These are phyloP conservation scores for Scaptodrosophila lebanonensis DNA, from an alignment of 1,140 invertebrate species.

Conservation along the genomic window DNA sequence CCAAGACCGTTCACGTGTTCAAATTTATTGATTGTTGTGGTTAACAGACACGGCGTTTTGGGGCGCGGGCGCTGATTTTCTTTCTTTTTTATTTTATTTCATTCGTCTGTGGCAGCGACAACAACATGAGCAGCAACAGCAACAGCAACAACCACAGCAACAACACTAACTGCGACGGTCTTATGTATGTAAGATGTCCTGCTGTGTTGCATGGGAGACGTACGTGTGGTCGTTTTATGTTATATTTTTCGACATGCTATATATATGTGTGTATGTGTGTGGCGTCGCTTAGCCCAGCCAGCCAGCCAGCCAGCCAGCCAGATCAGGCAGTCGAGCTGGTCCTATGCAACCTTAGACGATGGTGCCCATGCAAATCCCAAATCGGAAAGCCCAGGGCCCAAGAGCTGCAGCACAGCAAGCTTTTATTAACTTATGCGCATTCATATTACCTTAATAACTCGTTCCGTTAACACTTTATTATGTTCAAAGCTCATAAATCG, in stretches of 20 bases:
- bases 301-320: constrained; percentile 28
- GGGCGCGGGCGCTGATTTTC: too few relatives aligned
- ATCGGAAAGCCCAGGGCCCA: constrained; percentile 2
- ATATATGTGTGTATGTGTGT: too few relatives aligned
- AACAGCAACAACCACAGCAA: too few relatives aligned
- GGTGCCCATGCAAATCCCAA: constrained; percentile 48
- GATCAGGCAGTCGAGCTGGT: constrained; percentile 2
- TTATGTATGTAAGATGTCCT: constrained; percentile 41
- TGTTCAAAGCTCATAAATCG: constrained; percentile 74
- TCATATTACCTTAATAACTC: constrained; percentile 76
- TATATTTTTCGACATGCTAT: constrained; percentile 74
- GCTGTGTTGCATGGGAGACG: constrained; percentile 74
- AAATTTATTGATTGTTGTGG: constrained; percentile 76
- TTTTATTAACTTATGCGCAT: constrained; percentile 75
- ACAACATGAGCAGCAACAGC: too few relatives aligned
- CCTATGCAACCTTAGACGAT: constrained; percentile 59
- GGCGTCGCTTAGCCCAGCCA: too few relatives aligned
- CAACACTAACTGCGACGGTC: too few relatives aligned
- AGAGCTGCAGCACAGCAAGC: constrained; percentile 27
- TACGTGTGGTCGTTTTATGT: constrained; percentile 75
- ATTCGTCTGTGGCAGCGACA: too few relatives aligned
- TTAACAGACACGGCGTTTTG: constrained; percentile 65
- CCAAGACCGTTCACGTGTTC: constrained; percentile 70
- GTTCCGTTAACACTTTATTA: constrained; percentile 77
- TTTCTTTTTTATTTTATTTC: constrained; percentile 5